Evolutionary conservation across 2,797 vertebrate species (phyloP).

Genomic region (Podargus strigoides): DNA sequence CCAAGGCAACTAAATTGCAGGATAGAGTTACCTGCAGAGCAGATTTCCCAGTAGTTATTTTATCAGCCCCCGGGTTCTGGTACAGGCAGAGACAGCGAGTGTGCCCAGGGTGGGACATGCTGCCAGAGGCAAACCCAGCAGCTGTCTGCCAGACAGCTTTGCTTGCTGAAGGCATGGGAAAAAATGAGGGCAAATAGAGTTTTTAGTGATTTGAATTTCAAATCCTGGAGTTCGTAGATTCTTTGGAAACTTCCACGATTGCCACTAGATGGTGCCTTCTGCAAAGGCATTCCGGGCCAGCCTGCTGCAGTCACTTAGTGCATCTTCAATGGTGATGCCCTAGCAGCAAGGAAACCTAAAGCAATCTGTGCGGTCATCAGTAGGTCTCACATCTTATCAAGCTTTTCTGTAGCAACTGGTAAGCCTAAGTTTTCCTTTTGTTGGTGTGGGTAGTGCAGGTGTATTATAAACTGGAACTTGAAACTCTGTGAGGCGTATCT

Average conservation of each 20-base stretch:
- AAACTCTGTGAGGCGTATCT: rapidly evolving
- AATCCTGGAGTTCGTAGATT: background rate
- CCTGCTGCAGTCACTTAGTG: background rate
- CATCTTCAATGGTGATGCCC: background rate
- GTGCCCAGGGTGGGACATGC: rapidly evolving
- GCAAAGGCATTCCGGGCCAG: background rate
- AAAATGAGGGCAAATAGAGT: background rate
- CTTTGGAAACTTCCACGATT: background rate
- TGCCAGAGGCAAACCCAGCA: background rate
- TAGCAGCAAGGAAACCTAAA: background rate
- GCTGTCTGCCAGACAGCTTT: background rate
- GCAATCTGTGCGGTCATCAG: background rate
- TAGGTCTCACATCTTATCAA: background rate
- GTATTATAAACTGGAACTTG: background rate
- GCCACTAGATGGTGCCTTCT: constrained; percentile 54
- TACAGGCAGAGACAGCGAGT: background rate
- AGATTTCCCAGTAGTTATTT: background rate
- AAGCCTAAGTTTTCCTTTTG: background rate
- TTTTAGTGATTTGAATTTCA: background rate
- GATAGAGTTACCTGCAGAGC: background rate
- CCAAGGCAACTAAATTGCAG: background rate
- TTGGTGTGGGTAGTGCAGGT: background rate
- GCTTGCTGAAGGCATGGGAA: background rate
- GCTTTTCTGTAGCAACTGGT: background rate
- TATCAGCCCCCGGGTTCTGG: background rate